A percentile compares a stretch with the other conserved stretches of the same genome.
Conservation (phyloP, 2,113 vertebrate species). For the Lophius piscatorius region DNA sequence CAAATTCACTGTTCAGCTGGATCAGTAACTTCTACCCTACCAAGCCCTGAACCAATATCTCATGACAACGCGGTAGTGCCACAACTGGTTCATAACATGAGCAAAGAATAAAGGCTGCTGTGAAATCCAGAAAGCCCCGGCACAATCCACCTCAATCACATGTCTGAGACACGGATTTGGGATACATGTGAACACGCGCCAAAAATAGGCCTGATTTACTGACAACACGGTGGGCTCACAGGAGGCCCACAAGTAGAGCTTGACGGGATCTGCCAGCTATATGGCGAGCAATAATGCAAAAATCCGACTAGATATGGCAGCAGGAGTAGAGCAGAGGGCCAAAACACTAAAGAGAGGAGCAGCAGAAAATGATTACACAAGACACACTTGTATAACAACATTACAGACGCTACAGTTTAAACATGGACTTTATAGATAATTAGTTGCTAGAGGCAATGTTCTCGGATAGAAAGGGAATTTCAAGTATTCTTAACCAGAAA, state of each 20-base stretch:
- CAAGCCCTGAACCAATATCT: conserved; percentile 4
- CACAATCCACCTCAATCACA: conserved; percentile 48
- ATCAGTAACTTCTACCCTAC: background rate
- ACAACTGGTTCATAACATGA: conserved; percentile 7
- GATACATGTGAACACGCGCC: conserved; percentile 49
- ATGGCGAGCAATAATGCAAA: conserved; percentile 18
- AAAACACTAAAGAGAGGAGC: conserved; percentile 5
- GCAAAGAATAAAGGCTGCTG: background rate
- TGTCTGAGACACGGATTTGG: conserved; percentile 61
- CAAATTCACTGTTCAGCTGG: background rate
- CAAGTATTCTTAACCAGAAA: too few species aligned
- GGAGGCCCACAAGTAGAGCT: conserved; percentile 18
- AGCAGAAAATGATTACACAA: conserved; percentile 8
- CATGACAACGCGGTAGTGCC: conserved; percentile 2
- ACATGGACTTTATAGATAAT: too few species aligned
- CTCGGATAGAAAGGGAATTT: too few species aligned
- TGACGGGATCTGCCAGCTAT: conserved; percentile 36
- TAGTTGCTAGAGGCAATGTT: too few species aligned
- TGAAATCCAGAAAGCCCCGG: conserved; percentile 40
- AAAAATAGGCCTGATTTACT: conserved; percentile 53
- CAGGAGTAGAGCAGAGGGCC: conserved; percentile 26
- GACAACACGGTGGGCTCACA: conserved; percentile 24
- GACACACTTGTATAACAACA: too few species aligned
- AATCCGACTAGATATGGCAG: background rate
- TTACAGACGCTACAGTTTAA: too few species aligned